phyloP scores from a whole-genome alignment of 2,888 invertebrate species.

The Hydropsyche betteni region DNA sequence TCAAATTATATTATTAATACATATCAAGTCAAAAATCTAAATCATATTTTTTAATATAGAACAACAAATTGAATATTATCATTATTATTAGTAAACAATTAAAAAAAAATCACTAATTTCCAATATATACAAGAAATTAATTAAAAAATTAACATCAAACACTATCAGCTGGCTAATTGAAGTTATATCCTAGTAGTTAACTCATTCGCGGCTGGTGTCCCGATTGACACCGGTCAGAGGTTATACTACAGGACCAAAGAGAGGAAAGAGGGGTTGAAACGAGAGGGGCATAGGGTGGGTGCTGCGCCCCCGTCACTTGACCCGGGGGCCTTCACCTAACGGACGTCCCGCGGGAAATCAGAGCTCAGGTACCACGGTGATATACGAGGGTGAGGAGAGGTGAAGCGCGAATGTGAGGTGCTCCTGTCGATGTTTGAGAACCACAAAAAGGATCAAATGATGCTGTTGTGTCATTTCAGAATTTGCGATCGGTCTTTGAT shows the following conservation, averaged over 20 bases:
- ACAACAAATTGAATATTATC: too few species aligned
- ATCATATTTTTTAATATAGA: too few species aligned
- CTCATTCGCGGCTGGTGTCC: background rate
- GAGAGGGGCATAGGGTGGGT: background rate
- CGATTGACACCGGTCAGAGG: too few species aligned
- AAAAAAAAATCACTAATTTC: too few species aligned
- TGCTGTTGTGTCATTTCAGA: background rate
- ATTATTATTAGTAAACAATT: too few species aligned
- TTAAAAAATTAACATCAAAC: conserved; percentile 2
- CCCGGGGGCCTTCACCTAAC: conserved; percentile 38
- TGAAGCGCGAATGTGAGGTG: background rate
- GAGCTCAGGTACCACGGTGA: conserved; percentile 42
- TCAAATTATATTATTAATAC: too few species aligned
- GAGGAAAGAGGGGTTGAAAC: too few species aligned
- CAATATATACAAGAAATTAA: too few species aligned
- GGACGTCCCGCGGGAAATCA: conserved; percentile 50
- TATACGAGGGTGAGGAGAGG: conserved; percentile 1
- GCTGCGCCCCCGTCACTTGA: conserved; percentile 27
- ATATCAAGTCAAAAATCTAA: too few species aligned
- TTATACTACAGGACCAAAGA: too few species aligned
- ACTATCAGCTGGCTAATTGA: conserved; percentile 6
- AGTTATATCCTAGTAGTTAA: conserved; percentile 14
- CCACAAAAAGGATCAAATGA: background rate
- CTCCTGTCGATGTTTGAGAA: background rate
- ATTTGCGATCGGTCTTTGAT: background rate